Conservation (phyloP, 2,113 vertebrate species). For the Chitala chitala region DNA sequence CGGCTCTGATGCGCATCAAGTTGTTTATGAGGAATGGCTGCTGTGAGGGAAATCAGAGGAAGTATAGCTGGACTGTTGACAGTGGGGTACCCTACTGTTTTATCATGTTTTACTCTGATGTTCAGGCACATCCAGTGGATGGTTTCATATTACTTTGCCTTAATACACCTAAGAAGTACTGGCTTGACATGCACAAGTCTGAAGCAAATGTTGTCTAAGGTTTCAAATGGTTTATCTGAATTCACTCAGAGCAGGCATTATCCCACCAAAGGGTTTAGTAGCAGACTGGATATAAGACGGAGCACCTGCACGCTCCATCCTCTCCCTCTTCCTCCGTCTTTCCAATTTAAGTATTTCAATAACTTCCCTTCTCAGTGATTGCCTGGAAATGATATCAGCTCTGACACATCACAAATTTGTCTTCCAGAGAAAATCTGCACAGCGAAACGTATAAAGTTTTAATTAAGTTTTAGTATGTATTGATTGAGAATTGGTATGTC, state of each 20-base stretch:
- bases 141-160: no score
- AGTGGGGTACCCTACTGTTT: no score
- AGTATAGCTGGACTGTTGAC: no score
- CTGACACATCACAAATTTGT: slow-evolving; percentile 58
- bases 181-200: slow-evolving; percentile 3
- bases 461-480: slow-evolving; percentile 68
- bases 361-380: slow-evolving; percentile 58
- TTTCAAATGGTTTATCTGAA: neutral
- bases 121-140: no score
- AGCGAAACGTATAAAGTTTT: slow-evolving; percentile 54
- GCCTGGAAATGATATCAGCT: slow-evolving; percentile 49
- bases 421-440: slow-evolving; percentile 59
- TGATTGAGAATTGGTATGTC: slow-evolving; percentile 59
- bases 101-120: no score
- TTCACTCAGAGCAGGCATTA: neutral
- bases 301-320: neutral
- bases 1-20: no score
- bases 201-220: slow-evolving; percentile 1
- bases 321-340: slow-evolving; percentile 22
- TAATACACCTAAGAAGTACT: no score
- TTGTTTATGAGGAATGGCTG: no score
- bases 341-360: slow-evolving; percentile 60
- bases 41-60: no score
- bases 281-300: slow-evolving; percentile 2
- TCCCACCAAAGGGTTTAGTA: neutral